Base-by-base conservation (phyloP, 2,888 invertebrate genomes). In the Agriotes lineatus region DNA sequence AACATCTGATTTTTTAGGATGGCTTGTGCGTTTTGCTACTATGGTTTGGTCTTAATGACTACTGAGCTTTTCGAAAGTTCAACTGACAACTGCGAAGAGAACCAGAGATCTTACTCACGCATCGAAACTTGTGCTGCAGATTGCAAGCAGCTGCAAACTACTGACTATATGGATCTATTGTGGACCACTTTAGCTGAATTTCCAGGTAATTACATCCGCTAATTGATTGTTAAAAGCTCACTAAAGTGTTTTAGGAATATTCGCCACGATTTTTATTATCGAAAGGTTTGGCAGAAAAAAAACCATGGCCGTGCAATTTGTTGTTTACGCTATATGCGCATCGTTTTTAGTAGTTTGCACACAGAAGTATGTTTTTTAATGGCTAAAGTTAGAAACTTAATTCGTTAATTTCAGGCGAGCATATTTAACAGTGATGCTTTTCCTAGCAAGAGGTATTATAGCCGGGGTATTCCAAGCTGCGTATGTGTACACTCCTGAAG, bases 111-210 rank as follows among this genome's bases (percentile, higher is more conserved):
- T 71, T 76, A 61, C 58, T 78, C 60, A 59, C 79, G 75, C 52
- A 82, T 85, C 45, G 86, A 85, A 67, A 85, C 86, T 52, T 92
- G 89, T 82, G 89, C 89, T 62, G 91, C 89, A 52, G 90, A 88
- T 80, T 94, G 92, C 77, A 87, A 88, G 57, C 89, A 91, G 64
- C 85, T 96, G 20, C 91, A 91, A 78, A 93, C 94, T 12, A 91
- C 92, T 0, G 97, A 97, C 84, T 97, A 97, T 80, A 93, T 95
- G 86, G 96, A 97, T 84, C 86, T 97, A 18, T 85, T 97, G 22
- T 96, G 96, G 95, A 97, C 96, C 1, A 97, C 96, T 0, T 85
- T 97, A 52, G 96, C 97, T 0, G 97, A 97, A 85, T 97, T 97
- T 84, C 97, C 97, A 35, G 96, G 94, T 92, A 80, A 39, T 12